A percentile compares a stretch with the other conserved stretches of the same genome.
Conservation (phyloP, 2,797 vertebrate genomes). For the Gymnoscopelus braueri region DNA sequence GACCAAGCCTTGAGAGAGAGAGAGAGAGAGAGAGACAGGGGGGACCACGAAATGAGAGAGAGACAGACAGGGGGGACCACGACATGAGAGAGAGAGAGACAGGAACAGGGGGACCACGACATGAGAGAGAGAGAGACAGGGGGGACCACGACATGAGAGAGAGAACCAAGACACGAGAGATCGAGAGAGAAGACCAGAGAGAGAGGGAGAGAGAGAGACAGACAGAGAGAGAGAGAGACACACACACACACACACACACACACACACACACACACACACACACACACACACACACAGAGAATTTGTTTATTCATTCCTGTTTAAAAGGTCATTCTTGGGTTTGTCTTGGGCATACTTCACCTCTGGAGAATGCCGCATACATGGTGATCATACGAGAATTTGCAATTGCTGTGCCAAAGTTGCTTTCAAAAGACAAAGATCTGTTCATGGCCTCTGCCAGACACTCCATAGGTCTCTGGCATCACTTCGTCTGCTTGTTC, state of each 20-base stretch:
- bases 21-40: not conserved
- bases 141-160: conserved; percentile 6
- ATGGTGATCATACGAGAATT: conserved; percentile 23
- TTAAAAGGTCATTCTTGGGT: conserved; percentile 34
- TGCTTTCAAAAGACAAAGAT: conserved; percentile 31
- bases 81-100: not conserved
- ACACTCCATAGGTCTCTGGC: conserved; percentile 23
- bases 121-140: conserved; percentile 2
- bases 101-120: not conserved
- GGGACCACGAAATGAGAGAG: conserved; percentile 5
- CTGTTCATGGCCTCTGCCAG: conserved; percentile 18
- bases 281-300: too few species aligned
- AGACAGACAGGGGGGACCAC: conserved; percentile 10
- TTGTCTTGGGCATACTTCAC: conserved; percentile 3
- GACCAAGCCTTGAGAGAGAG: not conserved
- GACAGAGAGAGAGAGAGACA: conserved; percentile 7
- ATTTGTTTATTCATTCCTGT: conserved; percentile 25
- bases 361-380: conserved; percentile 26
- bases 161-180: not conserved
- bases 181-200: conserved; percentile 16
- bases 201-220: not conserved
- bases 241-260: too few species aligned
- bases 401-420: conserved; percentile 22
- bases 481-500: not conserved
- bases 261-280: too few species aligned